Evolutionary conservation across 2,797 vertebrate species (phyloP), one percentile per base, ranked within the genome.

Genomic region (Megalops cyprinoides): DNA sequence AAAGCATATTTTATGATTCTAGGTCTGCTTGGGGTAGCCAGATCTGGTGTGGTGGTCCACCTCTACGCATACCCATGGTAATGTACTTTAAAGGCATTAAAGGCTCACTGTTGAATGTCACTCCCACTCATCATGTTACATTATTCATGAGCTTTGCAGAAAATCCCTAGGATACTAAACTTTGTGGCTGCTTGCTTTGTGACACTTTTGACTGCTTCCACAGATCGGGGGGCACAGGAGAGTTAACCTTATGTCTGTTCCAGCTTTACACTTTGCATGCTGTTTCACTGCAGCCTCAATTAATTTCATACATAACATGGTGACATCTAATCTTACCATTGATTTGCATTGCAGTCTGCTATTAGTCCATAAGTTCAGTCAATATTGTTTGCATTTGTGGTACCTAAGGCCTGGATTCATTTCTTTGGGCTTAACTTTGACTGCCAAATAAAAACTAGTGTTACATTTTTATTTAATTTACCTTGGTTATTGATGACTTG

Each of bases 51-150:
- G 8, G 23, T n/a, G n/a, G n/a, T n/a, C 37, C 67, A 4, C 44
- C 67, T 42, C 37, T 39, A 44, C 20, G 39, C 67, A 23, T 9
- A 6, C 31, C 39, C 37, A 15, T 39, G 44, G 85, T 86, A 89
- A 79, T 77, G 79, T 42, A 81, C 83, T 81, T 71, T 51, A 37
- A 55, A 74, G 81, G 81, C 84, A 78, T 87, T 76, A 79, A 82
- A 86, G 86, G 87, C 67, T 78, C 82, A 85, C 89, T 85, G 78
- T 76, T 67, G 81, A 76, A 81, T 53, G 25, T 77, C 49, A 86
- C 60, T 76, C 65, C 67, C 76, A 58, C 44, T 18, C 34, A 71
- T 39, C 20, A 20, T 42, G 3, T 46, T 39, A 83, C 49, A 78
- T 83, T 71, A 81, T 86, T 86, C 86, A 71, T 88, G 86, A 84